Percentiles rank a stretch among this genome's conserved stretches.
Conservation (phyloP, 2,113 vertebrate species). For the Misgurnus mizolepis region DNA sequence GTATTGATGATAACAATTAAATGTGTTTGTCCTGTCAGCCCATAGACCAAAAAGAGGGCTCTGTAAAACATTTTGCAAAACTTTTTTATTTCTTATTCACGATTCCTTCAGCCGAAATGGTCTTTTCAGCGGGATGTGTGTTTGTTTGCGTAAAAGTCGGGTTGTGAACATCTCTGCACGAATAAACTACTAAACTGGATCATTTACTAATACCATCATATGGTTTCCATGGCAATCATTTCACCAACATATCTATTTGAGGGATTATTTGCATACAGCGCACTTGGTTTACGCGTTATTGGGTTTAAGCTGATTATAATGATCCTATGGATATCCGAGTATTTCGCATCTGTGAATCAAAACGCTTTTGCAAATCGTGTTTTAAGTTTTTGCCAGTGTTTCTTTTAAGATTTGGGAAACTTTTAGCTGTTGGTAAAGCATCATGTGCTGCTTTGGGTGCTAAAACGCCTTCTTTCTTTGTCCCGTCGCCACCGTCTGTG, state of each 20-base stretch:
- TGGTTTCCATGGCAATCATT: neutral
- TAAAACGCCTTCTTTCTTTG: slow-evolving; percentile 49
- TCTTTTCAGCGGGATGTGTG: slow-evolving; percentile 8
- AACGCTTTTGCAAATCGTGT: neutral
- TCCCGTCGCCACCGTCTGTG: slow-evolving; percentile 37
- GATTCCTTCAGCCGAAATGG: neutral
- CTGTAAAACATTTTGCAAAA: slow-evolving; percentile 4
- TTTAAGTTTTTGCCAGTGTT: neutral
- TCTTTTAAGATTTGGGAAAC: neutral
- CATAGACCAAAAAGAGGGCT: slow-evolving; percentile 6
- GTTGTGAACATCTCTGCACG: neutral
- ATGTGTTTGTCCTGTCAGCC: slow-evolving; percentile 23
- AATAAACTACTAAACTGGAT: neutral
- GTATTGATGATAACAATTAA: slow-evolving; percentile 61
- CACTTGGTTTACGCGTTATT: neutral
- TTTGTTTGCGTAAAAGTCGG: slow-evolving; percentile 27
- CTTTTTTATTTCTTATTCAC: slow-evolving; percentile 8
- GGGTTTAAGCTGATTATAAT: neutral
- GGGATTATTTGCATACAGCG: neutral
- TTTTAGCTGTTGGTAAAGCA: neutral
- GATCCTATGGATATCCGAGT: neutral
- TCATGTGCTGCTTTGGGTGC: neutral
- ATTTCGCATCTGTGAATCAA: neutral
- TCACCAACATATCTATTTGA: neutral
- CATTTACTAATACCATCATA: neutral